These are phyloP conservation scores for Cephalopterus ornatus DNA, from an alignment of 2,113 vertebrate species.

Conservation along the genomic window DNA sequence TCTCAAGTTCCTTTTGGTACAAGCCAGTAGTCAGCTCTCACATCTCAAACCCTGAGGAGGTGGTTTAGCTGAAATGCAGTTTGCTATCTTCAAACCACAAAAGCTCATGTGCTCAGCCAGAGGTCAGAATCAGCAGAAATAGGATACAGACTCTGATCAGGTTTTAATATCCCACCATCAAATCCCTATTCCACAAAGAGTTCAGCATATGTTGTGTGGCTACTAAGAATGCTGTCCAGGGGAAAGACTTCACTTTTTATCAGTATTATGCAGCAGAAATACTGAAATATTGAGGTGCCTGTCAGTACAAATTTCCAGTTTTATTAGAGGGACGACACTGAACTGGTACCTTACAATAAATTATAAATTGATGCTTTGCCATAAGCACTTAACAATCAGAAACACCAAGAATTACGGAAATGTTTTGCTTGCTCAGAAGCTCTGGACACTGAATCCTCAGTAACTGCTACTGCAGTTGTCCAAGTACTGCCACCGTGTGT, in stretches of 20 bases:
- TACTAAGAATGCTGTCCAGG: background rate
- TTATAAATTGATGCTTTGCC: background rate
- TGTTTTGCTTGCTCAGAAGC: background rate
- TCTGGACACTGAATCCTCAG: background rate
- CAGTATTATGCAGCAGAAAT: background rate
- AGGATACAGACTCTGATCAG: background rate
- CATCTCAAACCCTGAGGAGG: background rate
- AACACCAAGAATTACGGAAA: background rate
- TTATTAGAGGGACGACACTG: background rate
- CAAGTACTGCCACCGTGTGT: constrained; percentile 61
- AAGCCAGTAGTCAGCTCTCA: background rate
- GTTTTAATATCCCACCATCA: background rate
- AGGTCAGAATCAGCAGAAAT: constrained; percentile 27
- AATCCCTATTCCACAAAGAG: background rate
- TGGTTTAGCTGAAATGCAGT: background rate
- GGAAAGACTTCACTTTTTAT: background rate
- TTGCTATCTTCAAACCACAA: constrained; percentile 12
- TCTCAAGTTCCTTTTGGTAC: background rate
- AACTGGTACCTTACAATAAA: background rate
- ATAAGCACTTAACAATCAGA: background rate
- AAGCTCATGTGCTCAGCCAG: background rate
- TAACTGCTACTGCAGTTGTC: background rate
- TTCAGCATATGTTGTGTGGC: background rate
- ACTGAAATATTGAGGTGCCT: background rate
- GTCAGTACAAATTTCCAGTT: background rate